These are phyloP conservation scores for Megamerina dolium DNA, from an alignment of 2,888 invertebrate species.

Conservation along the genomic window DNA sequence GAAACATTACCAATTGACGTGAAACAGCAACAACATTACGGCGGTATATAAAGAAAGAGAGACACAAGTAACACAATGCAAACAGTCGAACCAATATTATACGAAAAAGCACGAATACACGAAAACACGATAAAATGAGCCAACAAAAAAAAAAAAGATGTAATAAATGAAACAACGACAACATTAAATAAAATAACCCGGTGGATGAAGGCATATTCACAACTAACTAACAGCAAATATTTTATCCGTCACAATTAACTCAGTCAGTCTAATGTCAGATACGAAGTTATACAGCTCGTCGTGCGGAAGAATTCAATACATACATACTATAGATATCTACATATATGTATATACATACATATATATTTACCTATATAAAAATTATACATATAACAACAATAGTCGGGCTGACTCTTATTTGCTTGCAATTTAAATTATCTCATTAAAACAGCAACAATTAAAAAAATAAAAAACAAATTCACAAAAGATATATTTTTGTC, in stretches of 20 bases:
- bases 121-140: not conserved
- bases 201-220: slow-evolving; percentile 12
- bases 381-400: too few species aligned
- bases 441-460: too few species aligned
- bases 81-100: not conserved
- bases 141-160: slow-evolving; percentile 8
- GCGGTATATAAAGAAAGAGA: not conserved
- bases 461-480: too few species aligned
- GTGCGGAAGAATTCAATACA: slow-evolving; percentile 45
- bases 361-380: too few species aligned
- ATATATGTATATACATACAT: slow-evolving; percentile 10
- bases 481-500: too few species aligned
- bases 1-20: not conserved
- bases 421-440: too few species aligned
- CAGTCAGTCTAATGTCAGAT: slow-evolving; percentile 47
- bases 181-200: slow-evolving; percentile 20
- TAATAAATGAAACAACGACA: slow-evolving; percentile 11
- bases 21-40: not conserved
- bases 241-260: slow-evolving; percentile 31
- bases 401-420: too few species aligned
- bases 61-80: not conserved
- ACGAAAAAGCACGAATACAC: not conserved
- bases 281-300: slow-evolving; percentile 45
- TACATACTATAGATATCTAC: too few species aligned
- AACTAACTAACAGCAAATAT: slow-evolving; percentile 12